These are phyloP conservation scores for Trichonephila clavata DNA, from an alignment of 1,140 invertebrate genomes.

Conservation along the genomic window DNA sequence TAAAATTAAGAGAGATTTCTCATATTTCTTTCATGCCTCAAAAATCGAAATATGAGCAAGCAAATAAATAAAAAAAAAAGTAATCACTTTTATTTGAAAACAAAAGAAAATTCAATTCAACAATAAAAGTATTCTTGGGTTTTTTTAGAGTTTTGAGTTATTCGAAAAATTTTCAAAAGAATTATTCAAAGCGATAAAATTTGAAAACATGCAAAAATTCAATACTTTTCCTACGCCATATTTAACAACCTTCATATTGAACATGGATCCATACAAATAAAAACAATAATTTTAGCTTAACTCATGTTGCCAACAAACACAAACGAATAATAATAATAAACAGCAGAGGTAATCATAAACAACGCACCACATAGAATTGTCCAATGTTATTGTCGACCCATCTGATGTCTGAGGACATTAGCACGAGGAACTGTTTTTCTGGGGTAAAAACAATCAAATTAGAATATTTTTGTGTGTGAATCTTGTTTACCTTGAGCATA, in stretches of 20 bases:
- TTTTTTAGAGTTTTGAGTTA: background rate
- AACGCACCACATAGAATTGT: background rate
- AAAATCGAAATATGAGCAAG: no score
- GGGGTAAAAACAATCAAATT: conserved; percentile 5
- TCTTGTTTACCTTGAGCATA: background rate
- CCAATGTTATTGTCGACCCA: background rate
- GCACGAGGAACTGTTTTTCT: background rate
- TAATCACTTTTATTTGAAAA: background rate
- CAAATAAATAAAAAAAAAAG: no score
- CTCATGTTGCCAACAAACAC: background rate
- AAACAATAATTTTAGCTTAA: background rate
- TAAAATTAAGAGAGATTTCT: no score
- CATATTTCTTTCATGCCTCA: no score
- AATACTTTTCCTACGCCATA: background rate
- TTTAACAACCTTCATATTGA: background rate
- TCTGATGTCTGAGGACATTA: background rate
- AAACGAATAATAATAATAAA: background rate
- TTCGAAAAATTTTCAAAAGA: background rate
- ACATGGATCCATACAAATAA: background rate
- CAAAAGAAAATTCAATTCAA: background rate
- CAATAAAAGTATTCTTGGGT: background rate
- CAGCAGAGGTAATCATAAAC: background rate
- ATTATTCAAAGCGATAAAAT: background rate
- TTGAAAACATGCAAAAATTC: background rate
- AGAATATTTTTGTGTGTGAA: background rate